These are phyloP conservation scores for Hyperopisus bebe DNA, from an alignment of 2,113 vertebrate genomes.

Conservation along the genomic window DNA sequence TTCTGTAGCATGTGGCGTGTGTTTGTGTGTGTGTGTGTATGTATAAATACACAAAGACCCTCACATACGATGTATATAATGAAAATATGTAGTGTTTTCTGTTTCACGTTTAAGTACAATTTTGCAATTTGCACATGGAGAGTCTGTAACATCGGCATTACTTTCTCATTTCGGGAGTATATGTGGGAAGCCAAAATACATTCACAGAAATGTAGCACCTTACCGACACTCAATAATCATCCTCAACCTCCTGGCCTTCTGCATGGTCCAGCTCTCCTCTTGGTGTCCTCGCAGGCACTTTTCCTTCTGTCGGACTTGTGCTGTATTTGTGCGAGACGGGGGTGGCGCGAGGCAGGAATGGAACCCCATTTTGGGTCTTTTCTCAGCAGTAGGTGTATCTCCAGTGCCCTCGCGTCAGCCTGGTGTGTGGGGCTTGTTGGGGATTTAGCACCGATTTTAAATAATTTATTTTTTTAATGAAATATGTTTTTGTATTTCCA, in stretches of 20 bases:
- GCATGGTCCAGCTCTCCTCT: slow-evolving; percentile 52
- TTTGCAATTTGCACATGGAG: slow-evolving; percentile 80
- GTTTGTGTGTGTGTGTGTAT: slow-evolving; percentile 11
- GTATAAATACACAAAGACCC: not conserved
- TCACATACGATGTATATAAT: slow-evolving; percentile 14
- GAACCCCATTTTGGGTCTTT: not conserved
- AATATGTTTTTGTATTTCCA: not conserved
- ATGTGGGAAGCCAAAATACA: slow-evolving; percentile 48
- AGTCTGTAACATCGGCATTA: slow-evolving; percentile 73
- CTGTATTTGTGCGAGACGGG: not conserved
- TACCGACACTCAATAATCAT: slow-evolving; percentile 61
- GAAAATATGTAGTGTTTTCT: slow-evolving; percentile 70
- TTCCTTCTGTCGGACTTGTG: not conserved
- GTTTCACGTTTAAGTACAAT: slow-evolving; percentile 66
- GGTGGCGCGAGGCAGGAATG: not conserved
- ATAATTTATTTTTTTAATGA: slow-evolving; percentile 33
- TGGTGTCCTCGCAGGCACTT: not conserved
- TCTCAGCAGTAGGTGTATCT: not conserved
- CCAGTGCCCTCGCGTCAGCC: not conserved
- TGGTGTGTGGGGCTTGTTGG: not conserved
- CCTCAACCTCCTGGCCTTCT: slow-evolving; percentile 61
- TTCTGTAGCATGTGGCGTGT: slow-evolving; percentile 8
- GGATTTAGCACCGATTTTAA: slow-evolving; percentile 44
- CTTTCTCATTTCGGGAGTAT: slow-evolving; percentile 61
- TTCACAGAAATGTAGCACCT: slow-evolving; percentile 78